Conservation (phyloP, 2,797 vertebrate genomes). For the Salmo trutta region DNA sequence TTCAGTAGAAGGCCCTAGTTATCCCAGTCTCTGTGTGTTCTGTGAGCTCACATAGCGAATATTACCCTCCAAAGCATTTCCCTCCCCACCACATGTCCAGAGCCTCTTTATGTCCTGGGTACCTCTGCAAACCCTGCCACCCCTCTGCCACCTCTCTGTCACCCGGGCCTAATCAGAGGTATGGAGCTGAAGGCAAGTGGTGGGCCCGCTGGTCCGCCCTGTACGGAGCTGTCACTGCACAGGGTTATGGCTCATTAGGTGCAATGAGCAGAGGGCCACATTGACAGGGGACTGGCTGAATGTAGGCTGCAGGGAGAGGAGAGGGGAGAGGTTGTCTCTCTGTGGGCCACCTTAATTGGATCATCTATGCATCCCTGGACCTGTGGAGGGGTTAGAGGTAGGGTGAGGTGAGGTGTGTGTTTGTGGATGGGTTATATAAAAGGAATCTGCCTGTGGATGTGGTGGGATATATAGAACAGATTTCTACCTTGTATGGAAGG, state of each 20-base stretch:
- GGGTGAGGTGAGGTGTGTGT: not conserved
- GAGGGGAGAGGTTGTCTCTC: slow-evolving; percentile 51
- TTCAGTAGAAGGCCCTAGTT: not conserved
- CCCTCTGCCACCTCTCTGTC: not conserved
- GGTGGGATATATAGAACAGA: not conserved
- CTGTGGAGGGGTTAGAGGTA: slow-evolving; percentile 25
- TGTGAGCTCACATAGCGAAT: slow-evolving; percentile 16
- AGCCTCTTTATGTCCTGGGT: not conserved
- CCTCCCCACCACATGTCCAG: not conserved
- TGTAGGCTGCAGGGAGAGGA: slow-evolving; percentile 17
- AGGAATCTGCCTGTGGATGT: not conserved
- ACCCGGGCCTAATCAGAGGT: slow-evolving; percentile 1
- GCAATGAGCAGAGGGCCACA: slow-evolving; percentile 42
- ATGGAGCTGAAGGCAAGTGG: not conserved
- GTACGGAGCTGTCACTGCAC: slow-evolving; percentile 36
- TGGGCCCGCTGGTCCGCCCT: not conserved
- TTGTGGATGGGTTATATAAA: not conserved
- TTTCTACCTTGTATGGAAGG: no score
- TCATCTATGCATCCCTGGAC: slow-evolving; percentile 52
- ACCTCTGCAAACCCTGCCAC: not conserved
- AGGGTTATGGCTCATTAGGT: slow-evolving; percentile 60
- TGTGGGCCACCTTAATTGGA: slow-evolving; percentile 54
- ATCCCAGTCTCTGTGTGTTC: not conserved
- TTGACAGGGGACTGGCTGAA: slow-evolving; percentile 32
- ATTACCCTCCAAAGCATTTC: not conserved